Evolutionary conservation across 2,797 vertebrate genomes (phyloP).

Genomic region (Podarcis siculus): DNA sequence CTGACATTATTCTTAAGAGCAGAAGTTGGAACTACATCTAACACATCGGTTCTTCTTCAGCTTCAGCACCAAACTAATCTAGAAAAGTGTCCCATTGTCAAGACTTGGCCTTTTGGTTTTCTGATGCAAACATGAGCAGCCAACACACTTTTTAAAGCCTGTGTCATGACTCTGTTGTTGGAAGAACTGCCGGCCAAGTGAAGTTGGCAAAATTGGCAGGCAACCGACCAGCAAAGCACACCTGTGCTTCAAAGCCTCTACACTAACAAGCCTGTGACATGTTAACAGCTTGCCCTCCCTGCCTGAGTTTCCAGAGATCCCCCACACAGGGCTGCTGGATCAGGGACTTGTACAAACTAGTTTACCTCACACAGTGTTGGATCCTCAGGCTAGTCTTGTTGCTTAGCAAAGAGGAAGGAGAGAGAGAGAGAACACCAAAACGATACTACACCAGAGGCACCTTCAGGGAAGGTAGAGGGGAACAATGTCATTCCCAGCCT

Average conservation of each 20-base stretch:
- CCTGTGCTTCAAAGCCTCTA: slow-evolving; percentile 2
- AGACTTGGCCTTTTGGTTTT: neutral
- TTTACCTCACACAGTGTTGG: slow-evolving; percentile 6
- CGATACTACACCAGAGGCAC: neutral
- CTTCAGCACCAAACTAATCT: neutral
- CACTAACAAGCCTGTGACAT: slow-evolving; percentile 19
- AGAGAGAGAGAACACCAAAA: neutral
- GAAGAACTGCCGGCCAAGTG: neutral
- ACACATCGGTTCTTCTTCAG: neutral
- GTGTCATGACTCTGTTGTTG: neutral
- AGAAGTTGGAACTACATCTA: neutral
- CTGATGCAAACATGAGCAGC: neutral
- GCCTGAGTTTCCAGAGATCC: neutral
- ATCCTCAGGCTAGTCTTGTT: slow-evolving; percentile 2
- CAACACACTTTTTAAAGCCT: neutral
- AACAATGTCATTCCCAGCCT: neutral
- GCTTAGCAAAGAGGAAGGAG: neutral
- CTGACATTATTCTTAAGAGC: neutral
- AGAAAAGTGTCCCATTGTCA: neutral
- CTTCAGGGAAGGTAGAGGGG: neutral
- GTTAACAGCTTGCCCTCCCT: slow-evolving; percentile 21
- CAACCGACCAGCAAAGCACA: neutral
- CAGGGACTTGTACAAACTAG: slow-evolving; percentile 11
- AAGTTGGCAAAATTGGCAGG: slow-evolving; percentile 1
- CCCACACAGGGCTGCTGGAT: neutral